phyloP scores from a whole-genome alignment of 2,797 vertebrate species.

The Sebastes umbrosus region DNA sequence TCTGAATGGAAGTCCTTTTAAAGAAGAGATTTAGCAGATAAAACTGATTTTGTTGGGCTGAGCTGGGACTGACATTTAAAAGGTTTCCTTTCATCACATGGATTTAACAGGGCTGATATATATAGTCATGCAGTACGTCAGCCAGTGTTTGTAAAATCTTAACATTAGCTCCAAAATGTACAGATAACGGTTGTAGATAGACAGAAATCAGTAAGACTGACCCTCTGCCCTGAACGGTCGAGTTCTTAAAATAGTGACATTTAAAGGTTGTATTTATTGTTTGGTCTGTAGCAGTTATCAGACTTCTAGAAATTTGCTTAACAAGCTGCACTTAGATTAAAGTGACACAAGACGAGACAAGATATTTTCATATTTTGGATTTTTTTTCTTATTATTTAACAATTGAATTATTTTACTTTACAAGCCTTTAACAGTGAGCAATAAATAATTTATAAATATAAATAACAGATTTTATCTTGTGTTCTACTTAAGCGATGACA shows the following conservation, averaged over 20 bases:
- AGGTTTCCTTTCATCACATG: neutral
- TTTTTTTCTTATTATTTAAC: neutral
- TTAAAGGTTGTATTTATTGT: neutral
- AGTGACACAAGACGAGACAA: neutral
- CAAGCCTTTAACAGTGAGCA: neutral
- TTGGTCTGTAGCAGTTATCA: neutral
- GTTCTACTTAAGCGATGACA: neutral
- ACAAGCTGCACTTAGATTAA: neutral
- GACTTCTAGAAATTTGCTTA: neutral
- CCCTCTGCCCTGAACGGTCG: neutral
- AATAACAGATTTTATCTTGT: neutral
- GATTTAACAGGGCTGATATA: neutral
- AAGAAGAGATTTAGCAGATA: neutral
- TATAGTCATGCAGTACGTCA: neutral
- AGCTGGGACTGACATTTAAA: neutral
- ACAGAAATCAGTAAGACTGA: neutral
- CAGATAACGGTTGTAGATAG: neutral
- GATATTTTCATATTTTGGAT: neutral
- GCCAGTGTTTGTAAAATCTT: neutral
- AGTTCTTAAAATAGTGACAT: neutral
- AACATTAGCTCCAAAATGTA: neutral
- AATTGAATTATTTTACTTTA: neutral
- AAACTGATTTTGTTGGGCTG: neutral
- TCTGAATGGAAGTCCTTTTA: neutral
- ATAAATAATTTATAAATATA: neutral